These are phyloP conservation scores for Porites rus DNA, from an alignment of 92 coral and sea anemone species.

Conservation along the genomic window DNA sequence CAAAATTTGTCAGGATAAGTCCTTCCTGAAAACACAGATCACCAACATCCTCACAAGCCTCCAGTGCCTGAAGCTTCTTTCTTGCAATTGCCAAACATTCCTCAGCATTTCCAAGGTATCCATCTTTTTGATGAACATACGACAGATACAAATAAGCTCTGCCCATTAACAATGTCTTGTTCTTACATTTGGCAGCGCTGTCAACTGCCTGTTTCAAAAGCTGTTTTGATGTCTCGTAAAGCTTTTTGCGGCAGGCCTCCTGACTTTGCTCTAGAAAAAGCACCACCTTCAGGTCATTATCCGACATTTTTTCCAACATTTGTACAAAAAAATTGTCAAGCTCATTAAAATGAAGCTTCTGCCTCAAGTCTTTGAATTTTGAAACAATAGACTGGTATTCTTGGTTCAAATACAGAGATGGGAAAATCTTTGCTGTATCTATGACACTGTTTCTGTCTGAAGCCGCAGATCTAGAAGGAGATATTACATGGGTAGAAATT, in stretches of 20 bases:
- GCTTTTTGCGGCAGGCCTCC: slow-evolving; percentile 77
- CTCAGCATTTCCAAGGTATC: slow-evolving; percentile 90
- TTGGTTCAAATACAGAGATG: slow-evolving; percentile 75
- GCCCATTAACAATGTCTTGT: slow-evolving; percentile 83
- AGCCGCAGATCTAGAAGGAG: slow-evolving; percentile 3
- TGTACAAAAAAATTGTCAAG: slow-evolving; percentile 68
- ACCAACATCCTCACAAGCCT: slow-evolving; percentile 87
- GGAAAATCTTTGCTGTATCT: slow-evolving; percentile 44
- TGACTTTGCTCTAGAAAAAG: slow-evolving; percentile 87
- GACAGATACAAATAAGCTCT: slow-evolving; percentile 89
- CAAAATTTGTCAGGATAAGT: slow-evolving; percentile 76
- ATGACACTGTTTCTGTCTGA: slow-evolving; percentile 15
- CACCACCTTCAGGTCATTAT: slow-evolving; percentile 77
- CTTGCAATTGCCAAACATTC: slow-evolving; percentile 92
- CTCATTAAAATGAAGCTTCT: slow-evolving; percentile 66
- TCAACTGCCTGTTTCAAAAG: slow-evolving; percentile 90
- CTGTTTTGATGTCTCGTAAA: slow-evolving; percentile 77
- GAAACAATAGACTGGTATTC: slow-evolving; percentile 72
- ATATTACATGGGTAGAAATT: slow-evolving; percentile 32
- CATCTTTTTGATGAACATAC: slow-evolving; percentile 84
- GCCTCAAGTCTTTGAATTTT: slow-evolving; percentile 67
- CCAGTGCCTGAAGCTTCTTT: slow-evolving; percentile 76
- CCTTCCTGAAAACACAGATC: slow-evolving; percentile 93
- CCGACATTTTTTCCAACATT: slow-evolving; percentile 65
- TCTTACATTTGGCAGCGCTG: slow-evolving; percentile 72